A percentile compares a stretch with the other conserved stretches of the same genome.
Conservation (phyloP, 2,113 vertebrate species). For the Zootoca vivipara region DNA sequence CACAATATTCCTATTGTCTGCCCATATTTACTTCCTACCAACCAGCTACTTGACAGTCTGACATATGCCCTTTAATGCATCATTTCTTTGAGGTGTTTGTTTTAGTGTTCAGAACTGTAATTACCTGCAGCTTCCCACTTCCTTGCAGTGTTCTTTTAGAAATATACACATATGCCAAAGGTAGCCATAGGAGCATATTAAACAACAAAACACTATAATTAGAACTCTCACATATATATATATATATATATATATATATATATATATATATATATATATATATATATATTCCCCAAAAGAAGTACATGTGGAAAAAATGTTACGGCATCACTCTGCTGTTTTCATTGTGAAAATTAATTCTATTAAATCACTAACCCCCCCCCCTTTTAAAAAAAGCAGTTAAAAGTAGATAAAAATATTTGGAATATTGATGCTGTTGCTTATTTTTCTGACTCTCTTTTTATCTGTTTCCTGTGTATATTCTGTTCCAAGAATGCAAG, state of each 20-base stretch:
- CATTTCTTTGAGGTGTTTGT: constrained; percentile 6
- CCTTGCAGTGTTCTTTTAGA: neutral
- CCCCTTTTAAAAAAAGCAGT: no score
- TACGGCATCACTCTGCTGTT: neutral
- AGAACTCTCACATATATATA: neutral
- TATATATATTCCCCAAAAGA: neutral
- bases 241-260: neutral
- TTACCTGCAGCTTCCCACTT: neutral
- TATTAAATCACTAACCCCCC: neutral
- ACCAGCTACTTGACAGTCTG: neutral
- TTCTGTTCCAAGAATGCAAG: no score
- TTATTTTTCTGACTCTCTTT: no score
- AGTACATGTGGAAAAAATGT: neutral
- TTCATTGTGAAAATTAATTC: neutral
- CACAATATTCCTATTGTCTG: neutral
- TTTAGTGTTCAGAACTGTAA: neutral
- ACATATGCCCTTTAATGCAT: neutral
- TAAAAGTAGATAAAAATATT: no score
- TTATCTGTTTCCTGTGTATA: no score
- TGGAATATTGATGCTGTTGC: no score
- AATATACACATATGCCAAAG: constrained; percentile 1
- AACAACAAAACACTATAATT: constrained; percentile 24
- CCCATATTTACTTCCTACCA: neutral
- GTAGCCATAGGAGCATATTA: constrained; percentile 9
- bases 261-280: neutral